phyloP scores from a whole-genome alignment of 35 echinoderm and acorn worm genomes.

The Nesometra sesokonis region DNA sequence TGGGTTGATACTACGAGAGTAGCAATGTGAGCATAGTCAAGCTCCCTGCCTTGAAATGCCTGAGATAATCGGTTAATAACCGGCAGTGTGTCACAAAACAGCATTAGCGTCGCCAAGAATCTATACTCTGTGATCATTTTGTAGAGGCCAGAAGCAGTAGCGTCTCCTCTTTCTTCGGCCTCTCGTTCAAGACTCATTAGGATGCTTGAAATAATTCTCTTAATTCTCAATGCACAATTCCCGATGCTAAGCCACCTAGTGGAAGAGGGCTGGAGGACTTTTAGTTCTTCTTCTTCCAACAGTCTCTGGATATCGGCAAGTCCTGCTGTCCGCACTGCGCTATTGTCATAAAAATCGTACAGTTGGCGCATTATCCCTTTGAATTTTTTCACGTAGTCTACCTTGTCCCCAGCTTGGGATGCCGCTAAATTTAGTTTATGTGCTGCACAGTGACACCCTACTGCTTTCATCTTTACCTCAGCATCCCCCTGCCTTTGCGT shows the following conservation, averaged over 20 bases:
- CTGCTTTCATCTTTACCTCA: constrained; percentile 5
- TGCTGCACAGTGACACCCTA: constrained; percentile 14
- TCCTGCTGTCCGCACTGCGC: constrained; percentile 33
- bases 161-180: constrained; percentile 24
- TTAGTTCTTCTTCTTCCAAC: neutral
- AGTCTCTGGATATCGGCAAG: constrained; percentile 25
- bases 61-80: constrained; percentile 10
- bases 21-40: constrained; percentile 18
- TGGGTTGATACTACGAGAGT: constrained; percentile 10
- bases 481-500: neutral
- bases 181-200: constrained; percentile 31
- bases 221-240: constrained; percentile 6
- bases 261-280: constrained; percentile 6
- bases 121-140: constrained; percentile 11
- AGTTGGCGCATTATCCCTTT: constrained; percentile 3
- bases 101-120: constrained; percentile 34
- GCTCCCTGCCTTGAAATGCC: constrained; percentile 15
- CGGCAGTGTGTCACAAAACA: constrained; percentile 37
- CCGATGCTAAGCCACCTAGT: constrained; percentile 22
- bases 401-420: constrained; percentile 8
- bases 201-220: constrained; percentile 20
- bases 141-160: too few relatives aligned
- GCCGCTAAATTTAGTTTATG: constrained; percentile 16
- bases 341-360: constrained; percentile 32
- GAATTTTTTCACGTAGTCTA: constrained; percentile 4